phyloP scores from a whole-genome alignment of 2,797 vertebrate genomes.

The Myotis myotis region DNA sequence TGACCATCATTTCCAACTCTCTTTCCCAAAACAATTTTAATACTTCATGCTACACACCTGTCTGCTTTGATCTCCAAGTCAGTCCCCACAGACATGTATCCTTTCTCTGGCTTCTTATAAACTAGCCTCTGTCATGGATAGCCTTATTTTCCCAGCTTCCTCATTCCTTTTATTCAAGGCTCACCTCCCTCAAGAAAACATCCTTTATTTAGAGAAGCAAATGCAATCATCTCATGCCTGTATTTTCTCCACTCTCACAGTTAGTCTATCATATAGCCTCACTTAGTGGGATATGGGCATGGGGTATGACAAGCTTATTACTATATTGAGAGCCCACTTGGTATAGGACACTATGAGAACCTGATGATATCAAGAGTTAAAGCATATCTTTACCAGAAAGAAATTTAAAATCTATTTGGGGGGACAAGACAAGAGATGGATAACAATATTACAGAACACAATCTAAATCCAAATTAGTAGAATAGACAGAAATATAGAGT shows the following conservation, averaged over 20 bases:
- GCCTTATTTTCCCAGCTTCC: not conserved
- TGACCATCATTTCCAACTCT: not conserved
- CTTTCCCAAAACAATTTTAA: not conserved
- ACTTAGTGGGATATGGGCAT: not conserved
- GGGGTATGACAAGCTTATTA: not conserved
- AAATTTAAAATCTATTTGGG: not conserved
- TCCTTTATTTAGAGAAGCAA: not conserved
- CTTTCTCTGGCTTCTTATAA: not conserved
- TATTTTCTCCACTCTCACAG: not conserved
- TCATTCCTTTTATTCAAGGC: not conserved
- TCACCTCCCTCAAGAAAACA: not conserved
- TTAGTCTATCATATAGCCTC: not conserved
- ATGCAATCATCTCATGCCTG: not conserved
- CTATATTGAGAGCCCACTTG: not conserved
- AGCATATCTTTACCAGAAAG: not conserved
- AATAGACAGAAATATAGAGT: not conserved
- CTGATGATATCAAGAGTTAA: not conserved
- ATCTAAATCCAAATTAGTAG: not conserved
- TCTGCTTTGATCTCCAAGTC: not conserved
- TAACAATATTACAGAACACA: not conserved
- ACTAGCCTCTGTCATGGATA: not conserved
- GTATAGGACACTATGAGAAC: not conserved
- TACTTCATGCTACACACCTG: not conserved
- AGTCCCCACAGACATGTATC: not conserved
- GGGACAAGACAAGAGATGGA: not conserved